phyloP scores from a whole-genome alignment of 2,113 vertebrate genomes.

The Fulica atra region DNA sequence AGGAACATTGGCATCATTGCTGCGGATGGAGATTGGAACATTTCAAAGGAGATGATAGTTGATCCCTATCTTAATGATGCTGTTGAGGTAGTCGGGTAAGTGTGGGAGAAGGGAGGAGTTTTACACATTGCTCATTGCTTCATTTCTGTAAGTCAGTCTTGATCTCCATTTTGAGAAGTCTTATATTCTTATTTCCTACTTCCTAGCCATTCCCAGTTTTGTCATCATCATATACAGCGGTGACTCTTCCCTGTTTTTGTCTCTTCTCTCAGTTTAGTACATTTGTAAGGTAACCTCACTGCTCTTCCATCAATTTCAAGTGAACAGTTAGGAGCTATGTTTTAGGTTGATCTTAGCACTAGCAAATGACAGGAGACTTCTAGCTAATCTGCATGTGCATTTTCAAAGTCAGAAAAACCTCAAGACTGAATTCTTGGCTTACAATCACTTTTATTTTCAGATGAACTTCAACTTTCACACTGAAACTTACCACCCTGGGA shows the following conservation, averaged over 20 bases:
- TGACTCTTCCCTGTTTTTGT: not conserved
- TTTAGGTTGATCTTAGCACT: not conserved
- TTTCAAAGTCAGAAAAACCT: not conserved
- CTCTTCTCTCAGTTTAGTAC: not conserved
- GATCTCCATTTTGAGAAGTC: not conserved
- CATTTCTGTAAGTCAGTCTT: not conserved
- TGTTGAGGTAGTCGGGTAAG: constrained; percentile 88
- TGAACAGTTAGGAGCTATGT: not conserved
- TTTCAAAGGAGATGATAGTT: constrained; percentile 76
- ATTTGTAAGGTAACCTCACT: not conserved
- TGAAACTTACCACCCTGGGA: not conserved
- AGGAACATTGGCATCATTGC: constrained; percentile 83
- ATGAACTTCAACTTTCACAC: not conserved
- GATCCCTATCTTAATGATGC: constrained; percentile 85
- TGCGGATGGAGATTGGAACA: constrained; percentile 84
- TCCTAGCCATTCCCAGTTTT: not conserved
- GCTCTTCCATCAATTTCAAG: not conserved
- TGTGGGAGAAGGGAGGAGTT: constrained; percentile 51
- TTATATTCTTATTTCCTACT: not conserved
- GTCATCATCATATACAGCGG: not conserved
- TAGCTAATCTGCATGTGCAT: not conserved
- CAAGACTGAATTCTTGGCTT: not conserved
- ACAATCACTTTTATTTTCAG: not conserved
- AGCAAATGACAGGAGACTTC: not conserved
- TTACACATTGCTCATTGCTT: not conserved